These are phyloP conservation scores for Oryzias celebensis DNA, from an alignment of 2,113 vertebrate species.

Conservation along the genomic window DNA sequence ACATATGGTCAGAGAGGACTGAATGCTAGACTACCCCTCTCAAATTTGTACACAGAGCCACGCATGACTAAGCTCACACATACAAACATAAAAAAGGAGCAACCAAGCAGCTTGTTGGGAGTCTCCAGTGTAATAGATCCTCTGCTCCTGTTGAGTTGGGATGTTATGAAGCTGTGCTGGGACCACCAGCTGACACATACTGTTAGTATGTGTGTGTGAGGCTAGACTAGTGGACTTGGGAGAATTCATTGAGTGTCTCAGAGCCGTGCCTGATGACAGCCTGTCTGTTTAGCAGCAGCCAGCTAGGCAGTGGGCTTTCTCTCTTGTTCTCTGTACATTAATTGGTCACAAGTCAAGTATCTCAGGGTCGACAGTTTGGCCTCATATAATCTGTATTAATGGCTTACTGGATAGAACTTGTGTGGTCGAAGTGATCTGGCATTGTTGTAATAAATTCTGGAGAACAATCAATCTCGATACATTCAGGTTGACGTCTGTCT, in stretches of 20 bases:
- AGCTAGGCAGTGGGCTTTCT: conserved; percentile 46
- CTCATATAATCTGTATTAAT: conserved; percentile 33
- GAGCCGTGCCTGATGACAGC: conserved; percentile 61
- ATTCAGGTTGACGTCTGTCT: conserved; percentile 2
- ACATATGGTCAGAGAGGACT: conserved; percentile 86
- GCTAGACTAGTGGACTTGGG: conserved; percentile 54
- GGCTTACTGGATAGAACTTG: conserved; percentile 11
- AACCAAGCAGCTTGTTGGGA: conserved; percentile 81
- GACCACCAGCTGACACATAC: conserved; percentile 69
- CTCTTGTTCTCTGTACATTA: conserved; percentile 44
- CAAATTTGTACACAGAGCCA: conserved; percentile 17
- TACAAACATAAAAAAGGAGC: conserved; percentile 50
- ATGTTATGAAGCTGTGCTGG: conserved; percentile 76
- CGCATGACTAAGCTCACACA: conserved; percentile 28
- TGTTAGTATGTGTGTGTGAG: conserved; percentile 29
- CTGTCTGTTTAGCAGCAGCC: conserved; percentile 61
- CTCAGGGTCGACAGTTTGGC: conserved; percentile 43
- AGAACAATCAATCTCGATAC: conserved; percentile 2
- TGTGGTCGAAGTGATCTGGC: conserved; percentile 33
- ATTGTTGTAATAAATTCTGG: not conserved
- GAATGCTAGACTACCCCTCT: conserved; percentile 62
- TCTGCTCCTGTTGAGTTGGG: conserved; percentile 73
- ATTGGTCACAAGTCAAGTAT: conserved; percentile 74
- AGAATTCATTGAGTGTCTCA: conserved; percentile 52
- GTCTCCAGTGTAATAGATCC: conserved; percentile 82